These are phyloP conservation scores for Esox niger DNA, from an alignment of 2,113 vertebrate genomes.

Conservation along the genomic window DNA sequence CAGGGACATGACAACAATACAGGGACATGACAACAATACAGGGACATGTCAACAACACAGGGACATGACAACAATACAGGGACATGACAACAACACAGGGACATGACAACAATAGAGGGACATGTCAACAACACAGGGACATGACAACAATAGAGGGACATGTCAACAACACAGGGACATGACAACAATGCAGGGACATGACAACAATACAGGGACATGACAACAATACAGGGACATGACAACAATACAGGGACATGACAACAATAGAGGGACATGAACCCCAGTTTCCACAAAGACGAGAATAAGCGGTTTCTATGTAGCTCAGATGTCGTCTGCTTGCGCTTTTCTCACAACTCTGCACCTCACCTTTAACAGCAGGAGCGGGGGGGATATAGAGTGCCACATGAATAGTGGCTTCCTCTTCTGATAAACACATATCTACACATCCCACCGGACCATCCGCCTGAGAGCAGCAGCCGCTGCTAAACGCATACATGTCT, in stretches of 20 bases:
- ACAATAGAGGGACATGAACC: conserved; percentile 36
- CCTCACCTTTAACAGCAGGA: conserved; percentile 60
- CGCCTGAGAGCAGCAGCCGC: conserved; percentile 63
- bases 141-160: too few relatives aligned
- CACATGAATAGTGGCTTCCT: conserved; percentile 63
- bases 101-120: too few relatives aligned
- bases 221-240: background rate
- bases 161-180: too few relatives aligned
- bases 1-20: too few relatives aligned
- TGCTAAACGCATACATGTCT: conserved; percentile 73
- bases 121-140: too few relatives aligned
- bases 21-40: too few relatives aligned
- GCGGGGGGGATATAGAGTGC: conserved; percentile 28
- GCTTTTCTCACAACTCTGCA: conserved; percentile 60
- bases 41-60: too few relatives aligned
- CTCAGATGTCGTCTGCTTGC: conserved; percentile 30
- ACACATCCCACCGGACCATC: conserved; percentile 73
- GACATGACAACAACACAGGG: too few relatives aligned
- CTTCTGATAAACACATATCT: conserved; percentile 77
- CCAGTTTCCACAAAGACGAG: conserved; percentile 38
- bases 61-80: conserved; percentile 1
- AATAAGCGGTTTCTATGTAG: conserved; percentile 11
- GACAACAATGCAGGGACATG: too few relatives aligned
- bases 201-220: conserved; percentile 43
- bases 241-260: conserved; percentile 52